phyloP scores from a whole-genome alignment of 2,888 invertebrate genomes.

The Sarcophaga subvicina region DNA sequence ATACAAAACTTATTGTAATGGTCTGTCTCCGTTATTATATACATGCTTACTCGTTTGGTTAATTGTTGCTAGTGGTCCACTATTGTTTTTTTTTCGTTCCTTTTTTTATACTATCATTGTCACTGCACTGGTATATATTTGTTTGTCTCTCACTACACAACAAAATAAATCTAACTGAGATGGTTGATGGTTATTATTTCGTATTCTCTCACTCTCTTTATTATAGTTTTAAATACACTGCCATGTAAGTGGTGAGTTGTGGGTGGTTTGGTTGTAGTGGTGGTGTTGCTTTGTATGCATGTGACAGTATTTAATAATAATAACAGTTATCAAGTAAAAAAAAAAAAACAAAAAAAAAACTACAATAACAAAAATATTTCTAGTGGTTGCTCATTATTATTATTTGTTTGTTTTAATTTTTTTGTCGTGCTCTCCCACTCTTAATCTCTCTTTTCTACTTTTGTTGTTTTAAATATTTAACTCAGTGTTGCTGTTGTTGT shows the following conservation, averaged over 20 bases:
- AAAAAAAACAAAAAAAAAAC: background rate
- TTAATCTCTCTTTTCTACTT: background rate
- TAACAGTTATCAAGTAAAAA: constrained; percentile 61
- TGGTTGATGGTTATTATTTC: background rate
- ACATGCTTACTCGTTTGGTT: constrained; percentile 44
- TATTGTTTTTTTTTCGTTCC: background rate
- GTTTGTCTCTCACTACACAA: constrained; percentile 28
- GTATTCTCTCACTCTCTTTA: background rate
- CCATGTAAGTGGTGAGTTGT: background rate
- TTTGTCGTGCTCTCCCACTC: background rate
- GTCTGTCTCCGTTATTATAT: constrained; percentile 1
- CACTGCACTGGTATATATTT: background rate
- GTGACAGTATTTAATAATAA: constrained; percentile 52
- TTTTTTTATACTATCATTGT: constrained; percentile 9
- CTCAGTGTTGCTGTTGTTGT: background rate
- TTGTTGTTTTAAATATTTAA: background rate
- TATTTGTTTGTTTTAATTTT: constrained; percentile 20
- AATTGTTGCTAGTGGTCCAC: constrained; percentile 40
- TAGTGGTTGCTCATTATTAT: constrained; percentile 51
- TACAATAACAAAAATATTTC: constrained; percentile 54
- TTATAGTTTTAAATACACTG: background rate
- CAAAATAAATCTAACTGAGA: constrained; percentile 22
- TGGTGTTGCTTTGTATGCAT: constrained; percentile 28
- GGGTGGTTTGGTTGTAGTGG: background rate
- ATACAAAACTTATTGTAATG: too few species aligned